Evolutionary conservation across 2,888 invertebrate species (phyloP).

Genomic region (Ophion costatus): DNA sequence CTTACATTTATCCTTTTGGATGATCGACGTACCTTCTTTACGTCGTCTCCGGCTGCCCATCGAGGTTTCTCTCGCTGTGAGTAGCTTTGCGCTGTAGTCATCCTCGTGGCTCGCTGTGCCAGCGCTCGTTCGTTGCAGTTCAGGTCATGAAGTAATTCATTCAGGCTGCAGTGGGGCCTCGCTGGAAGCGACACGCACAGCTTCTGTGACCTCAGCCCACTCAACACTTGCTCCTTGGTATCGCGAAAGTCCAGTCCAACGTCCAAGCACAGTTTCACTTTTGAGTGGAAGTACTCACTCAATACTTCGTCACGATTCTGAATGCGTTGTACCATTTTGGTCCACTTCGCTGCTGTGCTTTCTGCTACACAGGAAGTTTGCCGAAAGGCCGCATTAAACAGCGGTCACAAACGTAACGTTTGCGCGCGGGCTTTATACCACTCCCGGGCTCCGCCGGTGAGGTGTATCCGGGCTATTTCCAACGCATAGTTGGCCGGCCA

Average conservation of each 20-base stretch:
- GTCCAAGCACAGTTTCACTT: constrained; percentile 21
- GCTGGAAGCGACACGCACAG: constrained; percentile 17
- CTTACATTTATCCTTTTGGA: background rate
- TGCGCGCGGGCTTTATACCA: constrained; percentile 18
- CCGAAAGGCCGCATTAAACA: constrained; percentile 15
- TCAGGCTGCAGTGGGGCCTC: background rate
- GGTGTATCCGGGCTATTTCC: constrained; percentile 40
- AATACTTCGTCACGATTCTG: constrained; percentile 1
- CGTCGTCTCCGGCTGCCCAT: background rate
- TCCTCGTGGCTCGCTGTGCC: background rate
- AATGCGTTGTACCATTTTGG: constrained; percentile 5
- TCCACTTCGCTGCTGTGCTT: background rate
- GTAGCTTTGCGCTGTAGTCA: background rate
- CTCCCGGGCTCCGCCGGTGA: background rate
- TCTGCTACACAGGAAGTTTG: constrained; percentile 16
- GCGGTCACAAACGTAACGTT: background rate
- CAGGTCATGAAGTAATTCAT: constrained; percentile 37
- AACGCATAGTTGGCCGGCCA: no score
- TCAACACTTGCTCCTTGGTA: no score
- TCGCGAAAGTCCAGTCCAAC: background rate
- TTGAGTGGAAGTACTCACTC: constrained; percentile 12
- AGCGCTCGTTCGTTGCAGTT: background rate
- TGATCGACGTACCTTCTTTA: background rate
- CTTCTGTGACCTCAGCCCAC: constrained; percentile 11
- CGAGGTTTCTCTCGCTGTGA: no score